Evolutionary conservation across 2,888 invertebrate species (phyloP), one percentile per base, ranked within the genome.

Genomic region (Hypomecis punctinalis): DNA sequence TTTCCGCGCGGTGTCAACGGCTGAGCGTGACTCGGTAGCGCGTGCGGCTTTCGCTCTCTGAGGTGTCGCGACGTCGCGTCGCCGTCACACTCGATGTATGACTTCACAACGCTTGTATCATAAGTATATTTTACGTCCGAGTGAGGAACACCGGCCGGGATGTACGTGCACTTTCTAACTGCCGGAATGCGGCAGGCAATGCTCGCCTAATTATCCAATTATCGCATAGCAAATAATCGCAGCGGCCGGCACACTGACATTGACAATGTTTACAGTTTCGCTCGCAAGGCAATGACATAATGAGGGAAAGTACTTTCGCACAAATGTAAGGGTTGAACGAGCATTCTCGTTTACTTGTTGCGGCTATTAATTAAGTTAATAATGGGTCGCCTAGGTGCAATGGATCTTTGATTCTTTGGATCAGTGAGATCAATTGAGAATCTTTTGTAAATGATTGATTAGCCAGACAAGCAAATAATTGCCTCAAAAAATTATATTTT

Each of bases 1-100:
- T 83, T 91, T 91, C 91, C 91, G 89, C 90, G 70, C 63, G 72
- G 75, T 81, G 91, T 90, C 89, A 89, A 84, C 82, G 90, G 84
- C 90, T 82, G 76, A 73, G 74, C 78, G 87, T 87, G 87, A 82
- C 80, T 83, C 82, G 82, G 84, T 77, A 82, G 78, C 51, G 39
- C 36, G 48, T 51, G 49, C 78, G 74, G 86, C 91, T 91, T 91
- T 91, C 91, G 88, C 91, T 85, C 79, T 85, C 81, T 70, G 60
- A 66, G 69, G 61, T 72, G 70, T 62, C 69, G 79, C 78, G 81
- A 78, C 78, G 78, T 79, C 81, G 78, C 78, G 78, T 79, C 81
- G 78, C 76, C 72, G 81, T 84, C 79, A 82, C 80, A 84, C 81
- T 74, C 77, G 75, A 80, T 81, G 77, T 79, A 74, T 72, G 71